Base-by-base conservation (phyloP, 1,140 invertebrate genomes). In the Epicauta chinensis region DNA sequence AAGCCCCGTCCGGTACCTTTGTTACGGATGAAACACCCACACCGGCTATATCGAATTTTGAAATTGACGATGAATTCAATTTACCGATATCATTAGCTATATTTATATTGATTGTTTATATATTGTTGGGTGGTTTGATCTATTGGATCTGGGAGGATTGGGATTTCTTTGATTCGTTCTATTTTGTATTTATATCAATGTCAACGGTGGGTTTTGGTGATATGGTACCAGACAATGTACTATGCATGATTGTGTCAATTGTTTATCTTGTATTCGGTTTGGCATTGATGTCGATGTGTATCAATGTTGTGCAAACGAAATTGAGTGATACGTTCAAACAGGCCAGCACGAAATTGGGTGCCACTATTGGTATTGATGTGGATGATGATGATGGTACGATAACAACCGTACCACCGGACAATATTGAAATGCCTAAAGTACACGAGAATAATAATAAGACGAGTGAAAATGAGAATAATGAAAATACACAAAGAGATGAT, bases 181-280 rank as follows among this genome's bases (percentile, higher is more conserved):
- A 97, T 66, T 97, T 95, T 64, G 89, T 95, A 9, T 96, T 94
- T 66, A 91, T 96, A 57, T 93, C 91, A 0, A 89, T 95, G 81
- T 91, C 90, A 0, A 96, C 93, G 1, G 94, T 97, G 51, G 91
- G 79, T 7, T 93, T 96, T 61, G 93, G 93, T 35, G 93, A 97
- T 73, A 80, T 87, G 55, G 89, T 94, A 3, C 92, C 92, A 3
- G 74, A 82, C 66, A 83, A 94, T 75, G 90, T 91, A 9, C 81
- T 91, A 66, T 93, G 86, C 59, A 93, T 97, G 84, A 90, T 95
- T 80, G 79, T 83, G 42, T 91, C 92, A 11, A 95, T 95, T 58
- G 79, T 96, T 14, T 97, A 97, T 67, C 73, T 98, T 17, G 83
- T 97, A 4, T 94, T 98, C 62, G 95, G 95, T 38, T 73, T 98